Evolutionary conservation across 2,113 vertebrate species (phyloP), one percentile per base, ranked within the genome.

Genomic region (Oceanodroma tethys): DNA sequence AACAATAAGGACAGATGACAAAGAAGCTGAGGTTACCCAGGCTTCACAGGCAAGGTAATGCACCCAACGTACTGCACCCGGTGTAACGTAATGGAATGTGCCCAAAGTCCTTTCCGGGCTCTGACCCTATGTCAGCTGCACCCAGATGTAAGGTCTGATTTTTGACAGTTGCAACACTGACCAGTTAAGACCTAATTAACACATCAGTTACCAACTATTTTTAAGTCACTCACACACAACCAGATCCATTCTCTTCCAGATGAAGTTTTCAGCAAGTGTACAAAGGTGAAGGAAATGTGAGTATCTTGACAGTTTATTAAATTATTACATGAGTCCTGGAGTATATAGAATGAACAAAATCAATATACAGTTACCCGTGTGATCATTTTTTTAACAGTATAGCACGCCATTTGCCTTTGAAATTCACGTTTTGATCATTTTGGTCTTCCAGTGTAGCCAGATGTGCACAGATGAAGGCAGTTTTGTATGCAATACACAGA

Each of bases 221-320:
- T 91, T 96, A 99, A 98, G 96, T 98, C 98, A 38, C 97, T 98
- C 43, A 98, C 88, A 95, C 97, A 97, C 93, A 98, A 98, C 63
- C 71, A 97, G 82, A 98, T 98, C 66, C 87, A 52, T 83, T 97
- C 75, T 72, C 97, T 98, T 97, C 96, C 98, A 56, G 98, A 98
- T 86, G 89, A 97, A 81, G 92, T 98, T 97, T 99, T 99, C 97
- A 98, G 94, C 32, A 97, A 97, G 45, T 98, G 97, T 63, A 85
- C 96, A 71, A 95, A 97, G 18, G 97, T 98, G 32, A 96, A 98
- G 92, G 98, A 98, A 96, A 96, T 98, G 97, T 98, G 94, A 99
- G 98, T 98, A 90, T 59, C 13, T 75, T 71, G 40, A 68, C 13
- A 74, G n/a, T 50, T 72, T 50, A 66, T 67, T 55, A 42, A 56